These are phyloP conservation scores for Psylliodes chrysocephalus DNA, from an alignment of 2,888 invertebrate species.

Conservation along the genomic window DNA sequence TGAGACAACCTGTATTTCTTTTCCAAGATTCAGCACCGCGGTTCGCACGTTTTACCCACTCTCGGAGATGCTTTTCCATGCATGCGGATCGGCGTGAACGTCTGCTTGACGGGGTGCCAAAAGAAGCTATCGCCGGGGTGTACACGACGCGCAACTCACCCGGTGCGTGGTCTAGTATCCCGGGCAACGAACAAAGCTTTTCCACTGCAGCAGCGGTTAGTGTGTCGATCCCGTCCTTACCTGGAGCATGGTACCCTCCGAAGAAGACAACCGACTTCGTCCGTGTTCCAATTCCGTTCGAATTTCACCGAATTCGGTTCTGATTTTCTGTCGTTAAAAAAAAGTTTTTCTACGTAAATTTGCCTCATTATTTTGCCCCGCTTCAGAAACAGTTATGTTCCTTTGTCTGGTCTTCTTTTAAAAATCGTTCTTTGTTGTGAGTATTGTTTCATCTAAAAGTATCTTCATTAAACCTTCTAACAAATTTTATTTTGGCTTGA, in stretches of 20 bases:
- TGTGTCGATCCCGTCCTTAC: slow-evolving; percentile 35
- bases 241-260: slow-evolving; percentile 36
- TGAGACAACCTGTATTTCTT: too few relatives aligned
- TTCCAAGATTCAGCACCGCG: background rate
- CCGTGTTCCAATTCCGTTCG: slow-evolving; percentile 18
- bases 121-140: slow-evolving; percentile 3
- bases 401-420: too few relatives aligned
- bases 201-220: slow-evolving; percentile 43
- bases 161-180: slow-evolving; percentile 47
- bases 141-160: slow-evolving; percentile 28
- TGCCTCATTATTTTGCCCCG: too few relatives aligned
- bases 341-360: too few relatives aligned
- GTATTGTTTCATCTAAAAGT: too few relatives aligned
- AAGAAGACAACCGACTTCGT: slow-evolving; percentile 25
- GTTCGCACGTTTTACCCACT: background rate
- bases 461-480: too few relatives aligned
- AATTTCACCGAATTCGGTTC: slow-evolving; percentile 1
- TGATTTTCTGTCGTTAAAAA: too few relatives aligned
- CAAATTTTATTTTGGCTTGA: too few relatives aligned
- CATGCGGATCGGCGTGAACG: background rate
- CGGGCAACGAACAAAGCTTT: slow-evolving; percentile 54
- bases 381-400: too few relatives aligned
- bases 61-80: slow-evolving; percentile 2
- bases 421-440: too few relatives aligned
- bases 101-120: slow-evolving; percentile 15